Evolutionary conservation across 2,797 vertebrate genomes (phyloP).

Genomic region (Schizothorax lantsangensis): DNA sequence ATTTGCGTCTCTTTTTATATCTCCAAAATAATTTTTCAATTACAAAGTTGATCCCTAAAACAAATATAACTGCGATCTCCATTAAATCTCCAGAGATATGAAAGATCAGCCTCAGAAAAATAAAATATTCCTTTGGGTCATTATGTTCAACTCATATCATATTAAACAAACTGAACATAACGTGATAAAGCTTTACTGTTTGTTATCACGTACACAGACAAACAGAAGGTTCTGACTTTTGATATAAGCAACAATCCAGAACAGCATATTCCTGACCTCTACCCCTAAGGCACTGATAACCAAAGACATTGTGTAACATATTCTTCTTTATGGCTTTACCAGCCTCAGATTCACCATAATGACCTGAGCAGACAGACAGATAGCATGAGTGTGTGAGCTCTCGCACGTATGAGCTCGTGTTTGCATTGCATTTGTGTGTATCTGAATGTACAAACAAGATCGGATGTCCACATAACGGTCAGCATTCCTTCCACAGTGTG

Average conservation of each 20-base stretch:
- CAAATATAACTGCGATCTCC: neutral
- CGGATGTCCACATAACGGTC: constrained; percentile 27
- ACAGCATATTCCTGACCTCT: constrained; percentile 69
- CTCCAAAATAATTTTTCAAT: neutral
- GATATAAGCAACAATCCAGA: neutral
- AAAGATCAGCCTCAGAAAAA: neutral
- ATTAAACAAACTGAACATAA: neutral
- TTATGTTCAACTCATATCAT: neutral
- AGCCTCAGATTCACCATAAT: constrained; percentile 46
- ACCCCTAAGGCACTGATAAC: constrained; percentile 61
- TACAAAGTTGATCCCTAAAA: neutral
- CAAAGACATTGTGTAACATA: constrained; percentile 57
- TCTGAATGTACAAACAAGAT: constrained; percentile 57
- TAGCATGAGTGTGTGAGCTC: constrained; percentile 34
- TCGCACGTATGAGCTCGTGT: constrained; percentile 48
- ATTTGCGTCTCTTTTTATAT: neutral
- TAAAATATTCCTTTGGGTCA: neutral
- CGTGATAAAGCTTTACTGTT: neutral
- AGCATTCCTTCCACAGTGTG: constrained; percentile 27
- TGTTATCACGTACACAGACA: constrained; percentile 1
- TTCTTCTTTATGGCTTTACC: constrained; percentile 51
- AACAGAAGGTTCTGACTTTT: neutral
- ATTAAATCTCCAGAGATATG: neutral
- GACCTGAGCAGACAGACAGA: constrained; percentile 60
- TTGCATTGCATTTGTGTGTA: constrained; percentile 31